A percentile compares a stretch with the other conserved stretches of the same genome.
These are phyloP conservation scores for Phaethornis superciliosus DNA, from an alignment of 2,113 vertebrate species.

Conservation along the genomic window DNA sequence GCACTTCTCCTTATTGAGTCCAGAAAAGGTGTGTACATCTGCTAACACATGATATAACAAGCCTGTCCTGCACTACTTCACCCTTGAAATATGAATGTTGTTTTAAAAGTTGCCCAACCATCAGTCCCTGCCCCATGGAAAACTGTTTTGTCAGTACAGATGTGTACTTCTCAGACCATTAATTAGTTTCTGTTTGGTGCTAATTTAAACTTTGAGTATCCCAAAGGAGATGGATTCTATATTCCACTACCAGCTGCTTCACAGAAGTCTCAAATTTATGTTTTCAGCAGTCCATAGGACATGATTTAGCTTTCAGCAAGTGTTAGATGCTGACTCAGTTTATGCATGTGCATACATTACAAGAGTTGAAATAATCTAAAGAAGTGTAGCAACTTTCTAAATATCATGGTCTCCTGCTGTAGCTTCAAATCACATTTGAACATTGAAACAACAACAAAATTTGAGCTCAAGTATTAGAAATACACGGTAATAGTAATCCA, in stretches of 20 bases:
- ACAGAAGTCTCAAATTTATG: not conserved
- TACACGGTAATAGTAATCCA: not conserved
- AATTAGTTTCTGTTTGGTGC: accelerated
- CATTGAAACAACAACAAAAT: not conserved
- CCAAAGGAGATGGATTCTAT: not conserved
- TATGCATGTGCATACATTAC: not conserved
- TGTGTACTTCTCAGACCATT: not conserved
- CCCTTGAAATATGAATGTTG: not conserved
- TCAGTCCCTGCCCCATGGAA: not conserved
- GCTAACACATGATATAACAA: not conserved
- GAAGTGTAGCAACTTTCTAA: not conserved
- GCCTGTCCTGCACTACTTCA: not conserved
- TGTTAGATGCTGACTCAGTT: not conserved
- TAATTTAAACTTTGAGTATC: not conserved
- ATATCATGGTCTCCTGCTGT: not conserved
- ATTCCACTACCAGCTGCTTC: not conserved
- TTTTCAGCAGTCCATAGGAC: not conserved
- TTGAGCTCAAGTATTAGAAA: not conserved
- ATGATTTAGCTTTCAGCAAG: not conserved
- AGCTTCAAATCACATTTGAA: not conserved
- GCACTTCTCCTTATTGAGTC: not conserved
- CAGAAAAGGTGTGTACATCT: not conserved
- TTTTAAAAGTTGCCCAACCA: not conserved
- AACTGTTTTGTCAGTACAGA: not conserved
- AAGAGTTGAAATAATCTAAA: not conserved